phyloP scores from a whole-genome alignment of 2,797 vertebrate species.

The Somateria mollissima region DNA sequence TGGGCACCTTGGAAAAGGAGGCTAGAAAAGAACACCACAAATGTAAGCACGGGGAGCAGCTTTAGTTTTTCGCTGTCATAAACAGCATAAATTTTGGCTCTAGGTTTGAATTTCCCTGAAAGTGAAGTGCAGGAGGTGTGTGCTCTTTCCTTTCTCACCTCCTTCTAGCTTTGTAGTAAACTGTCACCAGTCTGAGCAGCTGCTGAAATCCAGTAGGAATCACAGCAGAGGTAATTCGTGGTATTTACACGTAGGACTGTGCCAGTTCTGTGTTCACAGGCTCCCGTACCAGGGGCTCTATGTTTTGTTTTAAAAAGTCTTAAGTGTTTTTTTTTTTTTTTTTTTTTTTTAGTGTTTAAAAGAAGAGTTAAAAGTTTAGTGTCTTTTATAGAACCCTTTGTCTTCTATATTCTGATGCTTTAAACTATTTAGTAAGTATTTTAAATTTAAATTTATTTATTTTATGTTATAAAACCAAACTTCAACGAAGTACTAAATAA shows the following conservation, averaged over 20 bases:
- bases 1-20: background rate
- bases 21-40: background rate
- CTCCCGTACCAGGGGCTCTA: background rate
- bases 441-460: too few relatives aligned
- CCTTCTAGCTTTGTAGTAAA: background rate
- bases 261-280: background rate
- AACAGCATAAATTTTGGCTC: background rate
- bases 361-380: too few relatives aligned
- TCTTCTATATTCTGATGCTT: background rate
- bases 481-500: background rate
- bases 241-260: background rate
- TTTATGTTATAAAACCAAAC: background rate
- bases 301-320: background rate
- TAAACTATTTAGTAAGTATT: background rate
- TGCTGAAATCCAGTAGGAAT: background rate
- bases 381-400: background rate
- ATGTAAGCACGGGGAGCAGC: background rate
- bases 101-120: background rate
- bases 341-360: background rate
- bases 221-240: background rate
- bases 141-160: background rate
- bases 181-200: background rate
- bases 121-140: background rate
- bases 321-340: background rate
- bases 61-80: background rate